Evolutionary conservation across 2,113 vertebrate genomes (phyloP).

Genomic region (Atlantisia rogersi): DNA sequence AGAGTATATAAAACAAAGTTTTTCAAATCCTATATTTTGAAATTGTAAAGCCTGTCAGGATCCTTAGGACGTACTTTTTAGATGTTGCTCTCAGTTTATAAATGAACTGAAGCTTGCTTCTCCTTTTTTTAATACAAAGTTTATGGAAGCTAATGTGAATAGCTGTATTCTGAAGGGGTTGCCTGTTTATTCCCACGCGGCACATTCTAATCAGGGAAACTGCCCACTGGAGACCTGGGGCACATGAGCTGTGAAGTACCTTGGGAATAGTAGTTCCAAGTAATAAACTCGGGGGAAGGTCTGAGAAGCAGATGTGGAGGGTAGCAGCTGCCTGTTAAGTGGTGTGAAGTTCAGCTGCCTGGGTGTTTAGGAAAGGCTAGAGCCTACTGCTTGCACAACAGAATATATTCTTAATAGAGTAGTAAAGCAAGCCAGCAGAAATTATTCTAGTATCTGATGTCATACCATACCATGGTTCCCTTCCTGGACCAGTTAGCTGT

Average conservation of each 20-base stretch:
- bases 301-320: neutral
- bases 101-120: neutral
- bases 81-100: neutral
- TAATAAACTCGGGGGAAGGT: neutral
- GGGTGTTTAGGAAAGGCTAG: neutral
- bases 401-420: neutral
- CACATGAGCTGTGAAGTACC: accelerated
- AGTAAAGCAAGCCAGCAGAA: neutral
- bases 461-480: neutral
- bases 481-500: neutral
- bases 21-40: neutral
- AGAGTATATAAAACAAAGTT: neutral
- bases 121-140: neutral
- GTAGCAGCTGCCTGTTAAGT: neutral
- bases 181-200: neutral
- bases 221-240: neutral
- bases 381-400: neutral
- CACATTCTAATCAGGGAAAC: neutral
- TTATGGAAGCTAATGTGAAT: neutral
- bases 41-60: neutral
- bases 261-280: neutral
- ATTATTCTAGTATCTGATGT: neutral
- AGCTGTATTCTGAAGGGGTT: neutral
- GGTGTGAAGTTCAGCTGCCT: neutral
- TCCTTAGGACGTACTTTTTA: neutral